Evolutionary conservation across 2,797 vertebrate species (phyloP).

Genomic region (Catamblyrhynchus diadema): DNA sequence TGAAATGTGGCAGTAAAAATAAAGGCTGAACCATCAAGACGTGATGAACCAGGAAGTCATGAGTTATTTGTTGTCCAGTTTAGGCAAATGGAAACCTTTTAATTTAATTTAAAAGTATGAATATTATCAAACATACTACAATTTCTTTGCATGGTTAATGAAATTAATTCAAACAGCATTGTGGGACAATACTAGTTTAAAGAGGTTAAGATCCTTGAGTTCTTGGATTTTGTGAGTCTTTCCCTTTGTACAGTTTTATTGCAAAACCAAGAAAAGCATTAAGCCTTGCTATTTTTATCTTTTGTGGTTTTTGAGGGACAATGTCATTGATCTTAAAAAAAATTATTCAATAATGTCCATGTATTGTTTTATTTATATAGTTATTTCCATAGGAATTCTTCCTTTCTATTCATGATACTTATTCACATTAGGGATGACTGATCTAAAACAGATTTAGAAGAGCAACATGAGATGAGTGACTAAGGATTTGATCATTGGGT

Average conservation of each 20-base stretch:
- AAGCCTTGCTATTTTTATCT: not conserved
- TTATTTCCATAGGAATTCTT: not conserved
- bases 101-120: not conserved
- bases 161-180: not conserved
- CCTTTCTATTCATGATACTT: not conserved
- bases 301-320: not conserved
- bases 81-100: not conserved
- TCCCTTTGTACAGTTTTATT: not conserved
- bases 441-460: not conserved
- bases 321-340: not conserved
- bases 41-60: not conserved
- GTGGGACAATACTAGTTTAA: not conserved
- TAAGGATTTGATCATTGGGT: not conserved
- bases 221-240: not conserved
- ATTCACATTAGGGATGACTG: not conserved
- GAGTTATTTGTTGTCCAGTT: not conserved
- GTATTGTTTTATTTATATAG: not conserved
- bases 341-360: not conserved
- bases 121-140: not conserved
- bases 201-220: not conserved
- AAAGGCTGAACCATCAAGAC: not conserved
- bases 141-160: not conserved
- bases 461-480: not conserved
- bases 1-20: not conserved
- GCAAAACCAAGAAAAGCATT: not conserved